A percentile compares a stretch with the other conserved stretches of the same genome.
phyloP scores from a whole-genome alignment of 2,797 vertebrate genomes.

The Neoniphon sammara region DNA sequence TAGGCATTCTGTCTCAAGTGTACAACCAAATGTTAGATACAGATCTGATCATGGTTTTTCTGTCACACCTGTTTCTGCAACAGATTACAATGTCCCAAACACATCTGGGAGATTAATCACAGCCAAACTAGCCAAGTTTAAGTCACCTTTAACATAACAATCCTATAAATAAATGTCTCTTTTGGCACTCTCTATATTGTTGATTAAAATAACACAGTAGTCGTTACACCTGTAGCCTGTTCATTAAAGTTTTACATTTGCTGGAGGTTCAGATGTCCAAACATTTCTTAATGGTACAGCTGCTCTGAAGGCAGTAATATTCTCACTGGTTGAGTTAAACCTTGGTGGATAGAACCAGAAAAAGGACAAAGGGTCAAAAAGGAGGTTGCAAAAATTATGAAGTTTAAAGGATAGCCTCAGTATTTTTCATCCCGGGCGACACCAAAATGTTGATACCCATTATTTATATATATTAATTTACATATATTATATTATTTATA shows the following conservation, averaged over 20 bases:
- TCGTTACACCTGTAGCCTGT: neutral
- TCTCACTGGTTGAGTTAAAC: neutral
- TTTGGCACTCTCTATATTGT: no score
- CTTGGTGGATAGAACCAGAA: neutral
- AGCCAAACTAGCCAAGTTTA: no score
- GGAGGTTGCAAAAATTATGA: neutral
- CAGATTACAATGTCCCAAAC: neutral
- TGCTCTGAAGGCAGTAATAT: neutral
- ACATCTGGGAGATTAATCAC: no score
- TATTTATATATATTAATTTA: no score
- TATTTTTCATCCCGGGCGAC: no score
- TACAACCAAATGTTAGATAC: no score
- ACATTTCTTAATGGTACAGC: neutral
- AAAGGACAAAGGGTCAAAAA: neutral
- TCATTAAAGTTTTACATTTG: neutral
- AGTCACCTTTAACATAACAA: no score
- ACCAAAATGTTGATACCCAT: no score
- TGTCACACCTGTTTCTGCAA: constrained; percentile 21
- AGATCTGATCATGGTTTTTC: constrained; percentile 30
- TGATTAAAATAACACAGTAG: neutral
- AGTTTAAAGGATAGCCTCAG: no score
- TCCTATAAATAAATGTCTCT: no score
- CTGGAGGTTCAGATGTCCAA: neutral
- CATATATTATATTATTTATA: no score
- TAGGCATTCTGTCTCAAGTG: constrained; percentile 10